Base-by-base conservation (phyloP, 2,113 vertebrate genomes). In the Hippotragus niger region DNA sequence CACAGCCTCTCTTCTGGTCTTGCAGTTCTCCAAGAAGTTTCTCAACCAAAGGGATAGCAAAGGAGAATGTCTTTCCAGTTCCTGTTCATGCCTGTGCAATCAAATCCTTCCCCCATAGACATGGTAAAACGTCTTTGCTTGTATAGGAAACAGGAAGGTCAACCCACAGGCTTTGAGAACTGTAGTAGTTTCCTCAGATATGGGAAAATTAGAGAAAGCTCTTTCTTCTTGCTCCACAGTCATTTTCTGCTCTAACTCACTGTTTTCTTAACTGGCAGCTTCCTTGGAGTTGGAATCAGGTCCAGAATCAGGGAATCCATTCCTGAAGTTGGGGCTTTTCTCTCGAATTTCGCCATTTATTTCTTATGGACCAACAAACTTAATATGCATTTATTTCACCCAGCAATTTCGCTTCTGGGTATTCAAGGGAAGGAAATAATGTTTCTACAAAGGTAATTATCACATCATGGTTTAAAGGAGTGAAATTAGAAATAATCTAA, bases 61-160 rank as follows among this genome's bases (percentile, higher is more conserved):
- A 99, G 21, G 99, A 99, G 98, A 99, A 99, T 0, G 99, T 99
- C 98, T 99, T 99, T 89, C 99, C 99, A 0, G 99, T 99, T 98
- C 99, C 99, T 9, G 99, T 99, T 23, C 99, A 99, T 13, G 99
- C 99, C 97, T 99, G 99, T 84, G 99, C 99, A 80, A 99, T 99
- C 5, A 99, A 97, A 1, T 99, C 99, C 93, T 99, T 99, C n/a
- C 67, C 67, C 21, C 67, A 40, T 23, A 71, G 67, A 40, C n/a
- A 6, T 40, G n/a, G 67, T 40, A n/a, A 71, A 36, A 71, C 2
- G 0, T 40, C n/a, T 71, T 71, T 71, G 67, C 67, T 71, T 40
- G n/a, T 23, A 71, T 21, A 71, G n/a, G n/a, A 71, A 40, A 71
- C 67, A 71, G 67, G 5, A 71, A 40, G 67, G 19, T 71, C 67